Evolutionary conservation across 2,797 vertebrate species (phyloP).

Genomic region (Rhodeus uyekii): DNA sequence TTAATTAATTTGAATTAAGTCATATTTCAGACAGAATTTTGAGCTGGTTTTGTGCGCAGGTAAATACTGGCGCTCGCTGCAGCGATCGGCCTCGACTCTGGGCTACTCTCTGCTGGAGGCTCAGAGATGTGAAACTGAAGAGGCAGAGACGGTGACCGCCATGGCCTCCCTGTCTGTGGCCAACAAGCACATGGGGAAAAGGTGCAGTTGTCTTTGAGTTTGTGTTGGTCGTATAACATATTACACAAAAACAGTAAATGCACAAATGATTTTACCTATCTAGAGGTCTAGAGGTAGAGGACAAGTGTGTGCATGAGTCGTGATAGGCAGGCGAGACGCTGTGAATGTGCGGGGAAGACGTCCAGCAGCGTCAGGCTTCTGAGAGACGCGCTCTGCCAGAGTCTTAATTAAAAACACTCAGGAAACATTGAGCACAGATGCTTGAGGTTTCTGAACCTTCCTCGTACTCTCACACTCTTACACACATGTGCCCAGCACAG

Average conservation of each 20-base stretch:
- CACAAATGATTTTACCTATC: background rate
- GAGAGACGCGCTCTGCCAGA: conserved; percentile 41
- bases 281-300: background rate
- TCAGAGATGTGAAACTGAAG: conserved; percentile 87
- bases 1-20: background rate
- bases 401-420: conserved; percentile 52
- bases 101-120: conserved; percentile 89
- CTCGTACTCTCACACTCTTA: conserved; percentile 11
- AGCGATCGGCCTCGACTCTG: conserved; percentile 80
- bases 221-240: background rate
- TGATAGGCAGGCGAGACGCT: background rate
- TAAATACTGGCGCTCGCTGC: conserved; percentile 93
- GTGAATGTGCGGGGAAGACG: conserved; percentile 36
- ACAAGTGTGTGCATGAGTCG: background rate
- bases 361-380: conserved; percentile 48
- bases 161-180: conserved; percentile 96
- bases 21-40: background rate
- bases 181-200: conserved; percentile 87
- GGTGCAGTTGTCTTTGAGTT: conserved; percentile 69
- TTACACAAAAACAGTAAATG: background rate
- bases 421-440: conserved; percentile 48
- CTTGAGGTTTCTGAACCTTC: conserved; percentile 32
- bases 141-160: conserved; percentile 93
- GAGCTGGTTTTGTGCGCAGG: conserved; percentile 69
- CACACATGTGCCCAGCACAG: conserved; percentile 11